phyloP scores from a whole-genome alignment of 2,888 invertebrate species.

The Netelia inedita region DNA sequence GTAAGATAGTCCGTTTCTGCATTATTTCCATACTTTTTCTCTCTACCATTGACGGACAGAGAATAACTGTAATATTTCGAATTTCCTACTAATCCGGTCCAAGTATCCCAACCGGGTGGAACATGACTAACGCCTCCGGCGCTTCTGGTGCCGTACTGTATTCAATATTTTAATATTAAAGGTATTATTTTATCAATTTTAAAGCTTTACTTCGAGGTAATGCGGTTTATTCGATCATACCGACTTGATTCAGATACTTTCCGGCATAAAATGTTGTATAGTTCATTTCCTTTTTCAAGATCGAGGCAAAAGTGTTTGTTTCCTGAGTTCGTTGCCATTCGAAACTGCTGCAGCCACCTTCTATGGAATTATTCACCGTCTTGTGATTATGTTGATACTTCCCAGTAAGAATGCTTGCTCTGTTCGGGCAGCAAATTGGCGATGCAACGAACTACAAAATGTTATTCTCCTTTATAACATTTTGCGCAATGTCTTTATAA shows the following conservation, averaged over 20 bases:
- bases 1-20: conserved; percentile 90
- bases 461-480: neutral
- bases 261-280: conserved; percentile 97
- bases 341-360: conserved; percentile 91
- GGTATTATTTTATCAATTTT: neutral
- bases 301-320: conserved; percentile 88
- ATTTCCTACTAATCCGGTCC: conserved; percentile 96
- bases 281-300: conserved; percentile 87
- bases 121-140: conserved; percentile 89
- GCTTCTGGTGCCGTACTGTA: conserved; percentile 88
- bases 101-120: conserved; percentile 95
- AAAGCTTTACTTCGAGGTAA: neutral
- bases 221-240: neutral
- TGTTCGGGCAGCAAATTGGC: conserved; percentile 96
- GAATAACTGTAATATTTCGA: conserved; percentile 97
- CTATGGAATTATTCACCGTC: conserved; percentile 91
- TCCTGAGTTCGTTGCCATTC: conserved; percentile 90
- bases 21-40: conserved; percentile 87
- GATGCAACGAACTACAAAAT: conserved; percentile 91
- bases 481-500: neutral
- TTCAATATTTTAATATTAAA: conserved; percentile 18
- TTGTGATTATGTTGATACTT: conserved; percentile 93
- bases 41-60: conserved; percentile 92
- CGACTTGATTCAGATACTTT: conserved; percentile 96
- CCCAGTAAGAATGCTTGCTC: conserved; percentile 94